Evolutionary conservation across 2,113 vertebrate species (phyloP), one percentile per base, ranked within the genome.

Genomic region (Cheilinus undulatus): DNA sequence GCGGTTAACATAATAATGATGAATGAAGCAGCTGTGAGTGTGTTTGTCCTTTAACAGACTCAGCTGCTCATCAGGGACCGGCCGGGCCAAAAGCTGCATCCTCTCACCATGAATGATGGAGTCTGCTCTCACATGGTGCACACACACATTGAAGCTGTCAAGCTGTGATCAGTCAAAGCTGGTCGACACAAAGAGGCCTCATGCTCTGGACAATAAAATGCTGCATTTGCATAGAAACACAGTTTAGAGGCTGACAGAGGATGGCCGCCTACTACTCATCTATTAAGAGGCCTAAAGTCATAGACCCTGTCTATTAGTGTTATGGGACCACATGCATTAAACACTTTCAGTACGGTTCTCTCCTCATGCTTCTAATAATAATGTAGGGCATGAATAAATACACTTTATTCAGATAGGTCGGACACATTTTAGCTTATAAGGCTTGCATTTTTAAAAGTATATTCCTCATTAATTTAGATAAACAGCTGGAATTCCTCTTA

Each of bases 81-180:
- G 20, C 19, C 20, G 23, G 43, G 43, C 34, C 48, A 34, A 69
- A 63, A 69, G 28, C n/a, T 40, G 15, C 40, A 24, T 66, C 40
- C 67, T 56, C 73, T 67, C 73, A 61, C 48, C 73, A 56, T 70
- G 62, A 52, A 68, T 82, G 58, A 72, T 72, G n/a, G 68, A 46
- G 49, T 66, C 65, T 36, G 20, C 76, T 50, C 49, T 30, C 62
- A 68, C 13, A 62, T 7, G 28, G 5, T 9, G n/a, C 19, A 14
- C 22, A 69, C 42, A 65, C 61, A 57, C 56, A 67, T 48, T 62
- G 62, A 57, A 57, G 51, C 56, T 72, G 78, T 82, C 78, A 82
- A 7, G 56, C 67, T 42, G 57, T 73, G 68, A 82, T 82, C 73
- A 65, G 57, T 73, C 64, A 73, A 77, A 82, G 73, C 68, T 68